These are phyloP conservation scores for Aquatica leii DNA, from an alignment of 2,888 invertebrate genomes.

Conservation along the genomic window DNA sequence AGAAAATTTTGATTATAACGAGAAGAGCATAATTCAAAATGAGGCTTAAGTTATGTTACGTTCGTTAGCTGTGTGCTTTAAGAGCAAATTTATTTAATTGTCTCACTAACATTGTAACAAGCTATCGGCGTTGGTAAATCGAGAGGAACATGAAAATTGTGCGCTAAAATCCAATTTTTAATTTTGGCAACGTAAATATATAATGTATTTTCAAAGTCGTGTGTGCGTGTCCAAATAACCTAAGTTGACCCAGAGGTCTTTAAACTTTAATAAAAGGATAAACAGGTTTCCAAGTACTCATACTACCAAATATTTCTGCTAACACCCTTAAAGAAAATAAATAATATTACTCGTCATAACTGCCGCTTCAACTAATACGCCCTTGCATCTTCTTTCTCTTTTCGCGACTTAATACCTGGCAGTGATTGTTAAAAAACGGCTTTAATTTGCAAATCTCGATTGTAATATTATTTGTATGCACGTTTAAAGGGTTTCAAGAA, in stretches of 20 bases:
- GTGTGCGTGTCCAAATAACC: slow-evolving; percentile 45
- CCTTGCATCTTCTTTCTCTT: slow-evolving; percentile 8
- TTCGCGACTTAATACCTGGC: not conserved
- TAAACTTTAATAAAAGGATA: slow-evolving; percentile 49
- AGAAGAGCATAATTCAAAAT: not conserved
- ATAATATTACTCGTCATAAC: slow-evolving; percentile 30
- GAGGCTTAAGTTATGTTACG: too few species aligned
- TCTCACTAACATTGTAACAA: too few species aligned
- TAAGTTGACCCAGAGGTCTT: slow-evolving; percentile 48
- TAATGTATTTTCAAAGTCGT: slow-evolving; percentile 27
- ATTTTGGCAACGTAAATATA: not conserved
- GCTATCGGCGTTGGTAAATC: too few species aligned
- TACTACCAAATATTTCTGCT: slow-evolving; percentile 42
- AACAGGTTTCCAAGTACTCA: slow-evolving; percentile 45
- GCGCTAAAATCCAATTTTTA: too few species aligned
- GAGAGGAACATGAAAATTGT: not conserved
- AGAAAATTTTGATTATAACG: not conserved
- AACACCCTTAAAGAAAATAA: slow-evolving; percentile 42
- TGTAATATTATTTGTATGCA: too few species aligned
- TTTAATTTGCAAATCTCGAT: not conserved
- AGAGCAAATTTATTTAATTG: too few species aligned
- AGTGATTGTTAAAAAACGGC: not conserved
- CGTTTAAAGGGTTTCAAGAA: too few species aligned
- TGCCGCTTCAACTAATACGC: slow-evolving; percentile 20
- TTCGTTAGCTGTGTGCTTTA: too few species aligned